phyloP scores from a whole-genome alignment of 35 echinoderm and acorn worm genomes.

The Holothuria glaberrima region DNA sequence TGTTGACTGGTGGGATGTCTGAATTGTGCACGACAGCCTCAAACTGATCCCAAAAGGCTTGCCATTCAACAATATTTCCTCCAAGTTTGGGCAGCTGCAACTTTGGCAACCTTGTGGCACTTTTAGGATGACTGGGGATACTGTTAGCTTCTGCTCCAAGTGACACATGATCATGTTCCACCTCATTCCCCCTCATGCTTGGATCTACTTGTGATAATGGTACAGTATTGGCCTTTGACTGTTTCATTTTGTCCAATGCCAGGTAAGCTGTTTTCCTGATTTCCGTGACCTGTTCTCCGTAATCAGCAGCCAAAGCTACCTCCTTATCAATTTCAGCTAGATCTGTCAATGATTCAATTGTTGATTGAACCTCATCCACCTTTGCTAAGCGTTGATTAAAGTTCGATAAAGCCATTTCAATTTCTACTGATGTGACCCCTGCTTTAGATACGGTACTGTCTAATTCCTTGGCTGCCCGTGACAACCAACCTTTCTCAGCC shows the following conservation, averaged over 20 bases:
- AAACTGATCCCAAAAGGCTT: slow-evolving; percentile 23
- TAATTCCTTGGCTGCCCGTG: background rate
- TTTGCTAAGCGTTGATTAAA: slow-evolving; percentile 6
- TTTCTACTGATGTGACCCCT: background rate
- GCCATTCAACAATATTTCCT: background rate
- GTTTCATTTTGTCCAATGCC: slow-evolving; percentile 14
- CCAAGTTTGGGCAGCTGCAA: background rate
- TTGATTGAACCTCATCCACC: background rate
- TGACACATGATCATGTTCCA: background rate
- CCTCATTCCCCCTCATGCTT: background rate
- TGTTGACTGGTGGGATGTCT: background rate
- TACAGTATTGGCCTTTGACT: background rate
- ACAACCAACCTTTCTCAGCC: slow-evolving; percentile 6
- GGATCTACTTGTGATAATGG: background rate
- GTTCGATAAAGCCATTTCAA: slow-evolving; percentile 12
- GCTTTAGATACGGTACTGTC: background rate
- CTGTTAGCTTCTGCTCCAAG: background rate
- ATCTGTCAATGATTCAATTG: background rate
- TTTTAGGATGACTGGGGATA: background rate
- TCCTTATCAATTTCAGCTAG: background rate
- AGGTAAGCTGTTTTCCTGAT: background rate
- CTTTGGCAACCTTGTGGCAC: background rate
- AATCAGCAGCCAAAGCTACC: background rate
- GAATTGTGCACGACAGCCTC: background rate
- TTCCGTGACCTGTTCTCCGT: background rate